Evolutionary conservation across 2,888 invertebrate species (phyloP), one percentile per base, ranked within the genome.

Genomic region (Ariolimax columbianus): DNA sequence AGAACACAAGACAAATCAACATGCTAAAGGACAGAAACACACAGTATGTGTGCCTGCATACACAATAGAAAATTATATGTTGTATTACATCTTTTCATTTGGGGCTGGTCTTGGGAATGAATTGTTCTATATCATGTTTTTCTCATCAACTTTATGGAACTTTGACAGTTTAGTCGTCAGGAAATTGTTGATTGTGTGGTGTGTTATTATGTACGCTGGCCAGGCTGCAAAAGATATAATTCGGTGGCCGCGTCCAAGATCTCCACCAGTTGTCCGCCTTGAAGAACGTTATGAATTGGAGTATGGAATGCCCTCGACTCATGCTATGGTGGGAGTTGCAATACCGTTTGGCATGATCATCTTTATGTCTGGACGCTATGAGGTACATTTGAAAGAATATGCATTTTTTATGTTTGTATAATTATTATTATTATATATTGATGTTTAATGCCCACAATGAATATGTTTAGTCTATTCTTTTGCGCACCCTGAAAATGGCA

Each of bases 81-180:
- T 97, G 96, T 97, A 97, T 94, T 97, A 97, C 93, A 92, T 98
- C 87, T 98, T 98, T 94, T 94, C 96, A 36, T 95, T 98, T 92
- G 98, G 97, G 33, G 97, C 98, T 0, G 96, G 96, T 87, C 94
- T 98, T 47, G 98, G 98, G 0, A 97, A 98, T 94, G 98, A 98
- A 95, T 95, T 97, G 87, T 98, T 98, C 94, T 98, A 98, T 94
- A 96, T 97, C 0, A 95, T 96, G n/a, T 97, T 98, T 92, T 97
- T 98, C 92, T 97, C 98, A 0, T 97, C 97, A 94, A 97, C 97
- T 96, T 97, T 97, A 93, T 98, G 98, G 98, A 98, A 98, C 94
- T 95, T 98, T 85, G 98, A 98, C 94, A 97, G 97, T 36, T 96
- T 96, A 47, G 97, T 98, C 3, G 97, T 97, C 26, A 95, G 98